Conservation (phyloP, 2,888 invertebrate genomes). For the Mythimna pallens region DNA sequence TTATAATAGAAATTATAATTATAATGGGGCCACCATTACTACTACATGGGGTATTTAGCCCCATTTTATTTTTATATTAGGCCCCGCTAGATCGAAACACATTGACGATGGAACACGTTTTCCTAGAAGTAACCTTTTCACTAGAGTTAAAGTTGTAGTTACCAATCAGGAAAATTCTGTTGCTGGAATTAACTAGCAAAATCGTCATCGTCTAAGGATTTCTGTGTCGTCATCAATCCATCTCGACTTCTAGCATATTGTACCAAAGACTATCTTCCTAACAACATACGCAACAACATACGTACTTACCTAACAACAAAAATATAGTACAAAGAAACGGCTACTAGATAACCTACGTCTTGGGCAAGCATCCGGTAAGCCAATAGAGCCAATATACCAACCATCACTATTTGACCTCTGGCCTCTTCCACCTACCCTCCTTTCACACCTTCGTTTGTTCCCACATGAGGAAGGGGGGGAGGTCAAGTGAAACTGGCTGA, state of each 20-base stretch:
- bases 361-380: constrained; percentile 87
- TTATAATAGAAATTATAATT: too few species aligned
- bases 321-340: constrained; percentile 68
- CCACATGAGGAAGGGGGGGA: constrained; percentile 65
- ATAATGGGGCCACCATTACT: too few species aligned
- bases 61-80: too few species aligned
- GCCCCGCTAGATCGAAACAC: too few species aligned
- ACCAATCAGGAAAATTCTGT: too few species aligned
- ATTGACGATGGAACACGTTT: not conserved
- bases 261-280: constrained; percentile 1
- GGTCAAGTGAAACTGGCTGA: constrained; percentile 74
- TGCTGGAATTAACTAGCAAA: not conserved
- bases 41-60: too few species aligned
- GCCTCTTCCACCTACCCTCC: constrained; percentile 61
- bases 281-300: constrained; percentile 36
- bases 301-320: constrained; percentile 48
- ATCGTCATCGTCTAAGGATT: not conserved
- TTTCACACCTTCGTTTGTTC: constrained; percentile 39
- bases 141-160: not conserved
- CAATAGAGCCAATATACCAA: constrained; percentile 87
- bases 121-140: not conserved
- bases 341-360: constrained; percentile 77
- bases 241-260: not conserved
- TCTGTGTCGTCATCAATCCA: not conserved
- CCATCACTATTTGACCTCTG: constrained; percentile 76